Percentiles rank a stretch among this genome's conserved stretches.
These are phyloP conservation scores for Phalacrocorax pelagicus DNA, from an alignment of 2,113 vertebrate species.

Conservation along the genomic window DNA sequence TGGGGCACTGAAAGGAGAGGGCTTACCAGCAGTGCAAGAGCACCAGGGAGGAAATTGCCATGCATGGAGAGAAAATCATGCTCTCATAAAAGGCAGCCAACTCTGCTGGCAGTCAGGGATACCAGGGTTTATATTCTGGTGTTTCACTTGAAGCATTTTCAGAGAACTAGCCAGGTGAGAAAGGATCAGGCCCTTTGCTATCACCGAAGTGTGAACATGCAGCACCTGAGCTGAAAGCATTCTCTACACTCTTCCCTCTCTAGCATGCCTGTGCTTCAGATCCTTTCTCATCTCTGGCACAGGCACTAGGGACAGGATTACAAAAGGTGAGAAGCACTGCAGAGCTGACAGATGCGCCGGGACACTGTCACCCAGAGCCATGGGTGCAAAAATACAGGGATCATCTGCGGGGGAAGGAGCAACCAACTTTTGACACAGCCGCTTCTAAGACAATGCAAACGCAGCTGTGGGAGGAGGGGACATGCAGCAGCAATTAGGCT, in stretches of 20 bases:
- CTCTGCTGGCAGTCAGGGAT: background rate
- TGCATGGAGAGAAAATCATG: background rate
- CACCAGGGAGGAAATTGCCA: background rate
- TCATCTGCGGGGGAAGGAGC: background rate
- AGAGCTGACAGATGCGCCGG: background rate
- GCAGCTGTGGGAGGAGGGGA: background rate
- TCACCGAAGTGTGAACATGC: background rate
- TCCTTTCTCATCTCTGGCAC: accelerated
- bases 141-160: background rate
- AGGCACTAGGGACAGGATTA: background rate
- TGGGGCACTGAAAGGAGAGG: background rate
- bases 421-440: background rate
- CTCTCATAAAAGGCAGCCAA: background rate
- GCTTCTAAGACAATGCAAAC: background rate
- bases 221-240: background rate
- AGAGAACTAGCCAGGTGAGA: background rate
- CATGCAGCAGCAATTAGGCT: background rate
- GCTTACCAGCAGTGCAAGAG: background rate
- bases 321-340: background rate
- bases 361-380: background rate
- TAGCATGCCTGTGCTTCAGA: background rate
- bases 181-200: background rate
- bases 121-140: accelerated
- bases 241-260: background rate
- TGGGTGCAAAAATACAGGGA: background rate